Evolutionary conservation across 2,888 invertebrate species (phyloP), one percentile per base, ranked within the genome.

Genomic region (Coleophora flavipennella): DNA sequence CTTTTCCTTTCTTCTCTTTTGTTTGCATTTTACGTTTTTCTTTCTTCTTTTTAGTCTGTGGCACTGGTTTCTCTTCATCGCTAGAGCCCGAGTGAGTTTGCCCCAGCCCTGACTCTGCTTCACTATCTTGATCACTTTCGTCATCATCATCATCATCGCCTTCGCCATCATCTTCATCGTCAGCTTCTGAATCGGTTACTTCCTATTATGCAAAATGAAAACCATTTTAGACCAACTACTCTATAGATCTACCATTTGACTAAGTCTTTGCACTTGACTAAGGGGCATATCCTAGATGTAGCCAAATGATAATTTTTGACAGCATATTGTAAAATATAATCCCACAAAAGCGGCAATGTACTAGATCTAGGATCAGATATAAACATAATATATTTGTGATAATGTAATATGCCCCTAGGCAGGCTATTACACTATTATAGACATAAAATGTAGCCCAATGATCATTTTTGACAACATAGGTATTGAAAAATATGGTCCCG

Each of bases 81-180:
- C 50, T 55, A 11, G 55, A 51, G 1, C 63, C 63, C 7, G 64
- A 61, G 2, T 62, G 59, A 27, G 59, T 56, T 8, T 56, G 62
- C 7, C 62, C 63, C 0, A 64, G 53, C 2, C 66, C 74, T 1
- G 75, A 76, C 46, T 79, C 80, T 1, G 72, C 69, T 1, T 85
- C 86, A 44, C 86, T 83, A 14, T 35, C 43, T n/a, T 38, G 33
- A 25, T 10, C 26, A 34, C 62, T 59, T 43, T 63, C 68, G 49
- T 67, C 66, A 33, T 68, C 72, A 35, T 59, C 56, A 13, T 55
- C 59, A 38, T 53, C 64, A 33, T 59, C 62, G 20, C 62, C 69
- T 32, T 60, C 63, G 25, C 61, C 60, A n/a, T 60, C 62, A 12
- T 57, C 53, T 33, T 60, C 60, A 48, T 64, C 62, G 44, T 66